Evolutionary conservation across 2,888 invertebrate species (phyloP), one percentile per base, ranked within the genome.

Genomic region (Cantharis rustica): DNA sequence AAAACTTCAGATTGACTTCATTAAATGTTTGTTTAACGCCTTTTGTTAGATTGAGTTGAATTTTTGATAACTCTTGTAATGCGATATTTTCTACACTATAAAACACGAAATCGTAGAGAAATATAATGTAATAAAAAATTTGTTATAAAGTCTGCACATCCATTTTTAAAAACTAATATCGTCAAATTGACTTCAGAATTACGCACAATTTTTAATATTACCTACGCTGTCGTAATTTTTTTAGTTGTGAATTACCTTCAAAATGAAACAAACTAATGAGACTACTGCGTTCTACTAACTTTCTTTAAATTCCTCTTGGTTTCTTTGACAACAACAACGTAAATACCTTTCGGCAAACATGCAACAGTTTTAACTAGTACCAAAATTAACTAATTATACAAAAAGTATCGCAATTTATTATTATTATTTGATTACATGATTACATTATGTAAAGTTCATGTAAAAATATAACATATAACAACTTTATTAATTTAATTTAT

Each of bases 41-140:
- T 84, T 84, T 84, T 85, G 85, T 85, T 84, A 83, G 84, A 84
- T 84, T 84, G 84, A 84, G 83, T 84, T 84, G 84, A 84, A 85
- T 85, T 84, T 85, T 85, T 85, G 84, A 84, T 84, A 83, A 83
- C 81, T 81, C 64, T 71, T 75, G 77, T 73, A 75, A 78, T 71
- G 78, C 72, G 69, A 77, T 77, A 75, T 75, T 75, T 78, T 77
- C 62, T 70, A 47, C 47, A 47, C 73, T 73, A 73, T 76, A 76
- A 76, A 74, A 76, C 76, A 68, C 69, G 68, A 68, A 76, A 76
- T 76, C 71, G 70, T 73, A 68, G 70, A 68, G 27, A 27, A 76
- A 73, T 76, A 73, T 71, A 74, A 68, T 64, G 16, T 62, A 71
- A 71, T 71, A 26, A 71, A 61, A 26, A 62, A 62, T 26, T 71